These are phyloP conservation scores for Serranochromis macrocephalus DNA, from an alignment of 2,113 vertebrate species.

Conservation along the genomic window DNA sequence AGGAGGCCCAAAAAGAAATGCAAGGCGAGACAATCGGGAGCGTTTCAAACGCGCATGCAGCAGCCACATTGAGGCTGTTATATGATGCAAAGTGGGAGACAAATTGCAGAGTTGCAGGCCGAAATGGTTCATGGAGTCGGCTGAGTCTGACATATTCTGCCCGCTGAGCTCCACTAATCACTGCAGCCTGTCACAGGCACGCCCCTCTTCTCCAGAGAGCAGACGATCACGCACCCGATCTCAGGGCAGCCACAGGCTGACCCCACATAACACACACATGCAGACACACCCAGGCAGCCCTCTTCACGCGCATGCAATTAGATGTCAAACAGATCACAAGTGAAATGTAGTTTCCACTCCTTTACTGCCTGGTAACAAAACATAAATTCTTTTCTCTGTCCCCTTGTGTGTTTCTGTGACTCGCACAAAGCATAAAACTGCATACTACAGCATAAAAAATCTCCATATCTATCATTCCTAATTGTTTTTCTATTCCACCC, in stretches of 20 bases:
- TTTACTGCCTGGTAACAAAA: slow-evolving; percentile 4
- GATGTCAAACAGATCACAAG: background rate
- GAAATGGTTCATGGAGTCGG: slow-evolving; percentile 56
- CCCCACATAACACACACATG: background rate
- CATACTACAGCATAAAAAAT: slow-evolving; percentile 27
- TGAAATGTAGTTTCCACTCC: background rate
- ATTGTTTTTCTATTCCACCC: slow-evolving; percentile 27
- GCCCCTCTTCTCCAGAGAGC: slow-evolving; percentile 43
- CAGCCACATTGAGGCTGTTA: slow-evolving; percentile 26
- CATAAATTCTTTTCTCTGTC: background rate
- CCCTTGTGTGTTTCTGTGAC: background rate
- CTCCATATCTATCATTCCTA: slow-evolving; percentile 41
- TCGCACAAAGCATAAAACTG: slow-evolving; percentile 5
- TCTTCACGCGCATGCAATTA: background rate
- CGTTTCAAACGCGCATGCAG: background rate
- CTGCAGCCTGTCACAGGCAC: slow-evolving; percentile 50
- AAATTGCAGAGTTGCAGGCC: slow-evolving; percentile 60
- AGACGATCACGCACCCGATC: slow-evolving; percentile 16
- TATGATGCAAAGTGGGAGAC: slow-evolving; percentile 35
- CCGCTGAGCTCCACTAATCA: slow-evolving; percentile 65
- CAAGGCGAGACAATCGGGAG: background rate
- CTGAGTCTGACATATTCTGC: slow-evolving; percentile 66
- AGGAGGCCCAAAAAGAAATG: background rate
- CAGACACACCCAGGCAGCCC: background rate
- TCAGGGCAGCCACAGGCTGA: slow-evolving; percentile 19